Percentiles rank a stretch among this genome's conserved stretches.
These are phyloP conservation scores for Erpetoichthys calabaricus DNA, from an alignment of 2,797 vertebrate species.

Conservation along the genomic window DNA sequence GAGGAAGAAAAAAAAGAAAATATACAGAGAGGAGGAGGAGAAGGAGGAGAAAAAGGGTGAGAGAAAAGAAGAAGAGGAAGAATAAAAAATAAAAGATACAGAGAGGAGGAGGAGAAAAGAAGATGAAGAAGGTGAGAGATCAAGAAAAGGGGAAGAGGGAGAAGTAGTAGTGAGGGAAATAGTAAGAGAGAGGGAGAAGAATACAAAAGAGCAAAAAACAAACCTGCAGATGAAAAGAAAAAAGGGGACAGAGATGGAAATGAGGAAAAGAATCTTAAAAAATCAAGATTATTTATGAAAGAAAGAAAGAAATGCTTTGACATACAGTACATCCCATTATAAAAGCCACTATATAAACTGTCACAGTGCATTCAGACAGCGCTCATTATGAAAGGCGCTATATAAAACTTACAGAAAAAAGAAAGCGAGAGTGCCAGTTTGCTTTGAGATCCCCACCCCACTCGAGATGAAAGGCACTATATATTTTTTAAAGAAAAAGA, in stretches of 20 bases:
- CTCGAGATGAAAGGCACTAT: no score
- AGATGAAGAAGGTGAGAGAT: background rate
- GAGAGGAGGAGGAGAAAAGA: conserved; percentile 29
- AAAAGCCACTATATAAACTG: no score
- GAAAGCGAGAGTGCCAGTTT: no score
- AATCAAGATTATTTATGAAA: no score
- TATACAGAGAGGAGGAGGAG: conserved; percentile 4
- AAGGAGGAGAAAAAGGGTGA: background rate
- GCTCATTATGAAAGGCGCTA: no score
- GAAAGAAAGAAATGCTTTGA: background rate
- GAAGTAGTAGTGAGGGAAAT: conserved; percentile 7
- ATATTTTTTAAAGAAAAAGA: no score
- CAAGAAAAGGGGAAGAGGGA: conserved; percentile 1
- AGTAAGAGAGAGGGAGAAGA: background rate
- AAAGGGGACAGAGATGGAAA: conserved; percentile 42
- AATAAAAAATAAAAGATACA: conserved; percentile 40
- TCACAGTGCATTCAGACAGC: no score
- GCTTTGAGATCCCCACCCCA: no score
- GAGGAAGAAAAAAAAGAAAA: conserved; percentile 3
- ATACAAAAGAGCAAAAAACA: conserved; percentile 11
- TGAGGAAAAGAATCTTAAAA: no score
- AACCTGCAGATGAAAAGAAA: conserved; percentile 28
- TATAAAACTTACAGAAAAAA: no score
- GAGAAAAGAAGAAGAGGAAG: conserved; percentile 17
- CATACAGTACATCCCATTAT: no score